Evolutionary conservation across 2,797 vertebrate species (phyloP), one percentile per base, ranked within the genome.

Genomic region (Labroides dimidiatus): DNA sequence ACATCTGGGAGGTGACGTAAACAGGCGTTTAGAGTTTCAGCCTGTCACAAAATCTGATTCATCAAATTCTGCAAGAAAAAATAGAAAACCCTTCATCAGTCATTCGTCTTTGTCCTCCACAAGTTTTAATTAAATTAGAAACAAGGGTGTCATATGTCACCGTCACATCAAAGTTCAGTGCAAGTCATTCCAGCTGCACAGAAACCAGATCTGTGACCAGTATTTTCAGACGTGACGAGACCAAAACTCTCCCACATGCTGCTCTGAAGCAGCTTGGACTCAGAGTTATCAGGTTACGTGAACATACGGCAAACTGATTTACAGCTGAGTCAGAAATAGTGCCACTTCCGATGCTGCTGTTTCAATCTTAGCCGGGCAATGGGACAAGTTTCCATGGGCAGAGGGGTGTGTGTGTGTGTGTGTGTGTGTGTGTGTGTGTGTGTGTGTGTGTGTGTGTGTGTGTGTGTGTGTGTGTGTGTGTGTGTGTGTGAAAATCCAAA

Each of bases 401-500:
- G 54, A 20, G 30, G 21, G 27, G 61, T 9, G 11, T 65, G 65
- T 48, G 64, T 23, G 16, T 81, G 79, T 66, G 72, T 23, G 16
- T 81, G 79, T 66, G 72, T 23, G 16, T 81, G 79, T 66, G 72
- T 23, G 16, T 81, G 79, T 66, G 72, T 23, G 16, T 81, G 79
- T 66, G 72, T 23, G 16, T 81, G 79, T 66, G 72, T 23, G 16
- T 81, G 79, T 66, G 72, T 23, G 16, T 81, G 79, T 66, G 72
- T 23, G 16, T 81, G 79, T 66, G 72, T 23, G 16, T 81, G 79
- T 66, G 72, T 23, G 16, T 81, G 79, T 66, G 61, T 9, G 11
- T 65, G 65, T 48, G 64, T 23, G 16, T 81, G 79, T 66, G 72
- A 87, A 87, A 81, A 72, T 88, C 81, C 87, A 89, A 85, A 92